A percentile compares a stretch with the other conserved stretches of the same genome.
Evolutionary conservation across 2,888 invertebrate genomes (phyloP).

Genomic region (Drosophila birchii): DNA sequence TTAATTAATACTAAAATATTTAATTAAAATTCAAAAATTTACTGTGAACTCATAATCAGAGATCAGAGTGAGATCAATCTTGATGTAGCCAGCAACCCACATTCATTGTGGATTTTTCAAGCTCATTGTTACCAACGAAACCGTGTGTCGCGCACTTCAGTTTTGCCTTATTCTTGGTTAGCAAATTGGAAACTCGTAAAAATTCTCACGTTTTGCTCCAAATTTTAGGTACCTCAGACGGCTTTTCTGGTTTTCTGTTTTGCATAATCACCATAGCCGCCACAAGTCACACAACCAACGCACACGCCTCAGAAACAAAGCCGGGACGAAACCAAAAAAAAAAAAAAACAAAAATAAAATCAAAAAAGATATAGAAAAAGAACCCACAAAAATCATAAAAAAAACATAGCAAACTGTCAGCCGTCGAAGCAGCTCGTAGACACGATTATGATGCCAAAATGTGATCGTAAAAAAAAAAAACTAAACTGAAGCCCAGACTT

Average conservation of each 20-base stretch:
- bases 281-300: constrained; percentile 17
- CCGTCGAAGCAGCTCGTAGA: constrained; percentile 61
- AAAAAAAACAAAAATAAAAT: not conserved
- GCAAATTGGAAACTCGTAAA: constrained; percentile 73
- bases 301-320: constrained; percentile 28
- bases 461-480: constrained; percentile 60
- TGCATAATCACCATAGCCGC: constrained; percentile 32
- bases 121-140: constrained; percentile 40
- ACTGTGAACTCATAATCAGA: not conserved
- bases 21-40: not conserved
- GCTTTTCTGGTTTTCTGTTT: constrained; percentile 23
- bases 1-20: not conserved
- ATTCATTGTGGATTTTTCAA: constrained; percentile 1
- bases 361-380: constrained; percentile 14
- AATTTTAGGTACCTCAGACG: constrained; percentile 53
- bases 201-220: constrained; percentile 78
- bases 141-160: constrained; percentile 67
- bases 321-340: constrained; percentile 13
- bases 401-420: constrained; percentile 49
- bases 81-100: not conserved
- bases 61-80: not conserved
- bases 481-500: constrained; percentile 44
- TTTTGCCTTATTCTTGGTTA: too few species aligned
- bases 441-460: constrained; percentile 72
- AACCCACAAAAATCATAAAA: constrained; percentile 16